Conservation (phyloP, 1,140 invertebrate genomes). For the Cyclargus thomasi region DNA sequence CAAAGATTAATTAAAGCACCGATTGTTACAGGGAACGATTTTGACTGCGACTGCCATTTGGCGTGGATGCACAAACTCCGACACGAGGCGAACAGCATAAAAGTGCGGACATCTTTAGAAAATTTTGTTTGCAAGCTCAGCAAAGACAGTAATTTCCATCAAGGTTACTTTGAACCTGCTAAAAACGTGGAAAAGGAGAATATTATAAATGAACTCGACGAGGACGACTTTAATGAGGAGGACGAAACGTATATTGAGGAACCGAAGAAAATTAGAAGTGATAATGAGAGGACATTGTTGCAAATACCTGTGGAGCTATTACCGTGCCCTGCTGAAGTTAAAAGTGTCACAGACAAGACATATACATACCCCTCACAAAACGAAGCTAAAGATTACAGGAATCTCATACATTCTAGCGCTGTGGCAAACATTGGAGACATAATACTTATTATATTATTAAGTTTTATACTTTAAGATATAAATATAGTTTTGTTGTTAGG, state of each 20-base stretch:
- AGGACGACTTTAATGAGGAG: constrained; percentile 56
- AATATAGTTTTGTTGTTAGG: constrained; percentile 6
- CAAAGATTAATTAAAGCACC: constrained; percentile 44
- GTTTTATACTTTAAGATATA: constrained; percentile 14
- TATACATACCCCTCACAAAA: constrained; percentile 73
- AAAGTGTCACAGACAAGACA: constrained; percentile 77
- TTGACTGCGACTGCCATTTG: constrained; percentile 86
- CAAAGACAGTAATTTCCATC: constrained; percentile 50
- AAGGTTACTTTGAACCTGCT: constrained; percentile 40
- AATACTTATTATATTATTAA: constrained; percentile 18
- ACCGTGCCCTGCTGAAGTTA: constrained; percentile 80
- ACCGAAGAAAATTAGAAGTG: constrained; percentile 49
- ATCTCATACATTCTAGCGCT: constrained; percentile 52
- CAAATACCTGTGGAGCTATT: constrained; percentile 79
- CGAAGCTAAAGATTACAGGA: constrained; percentile 71
- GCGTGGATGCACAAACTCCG: constrained; percentile 84
- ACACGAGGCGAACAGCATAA: constrained; percentile 82
- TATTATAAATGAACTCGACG: constrained; percentile 49
- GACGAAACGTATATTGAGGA: constrained; percentile 55
- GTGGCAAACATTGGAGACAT: constrained; percentile 27
- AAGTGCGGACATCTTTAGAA: constrained; percentile 80
- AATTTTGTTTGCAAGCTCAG: constrained; percentile 70
- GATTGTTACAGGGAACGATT: constrained; percentile 81
- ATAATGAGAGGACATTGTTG: constrained; percentile 72
- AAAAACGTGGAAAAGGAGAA: constrained; percentile 39